Evolutionary conservation across 2,888 invertebrate species (phyloP).

Genomic region (Pseudoips prasinana): DNA sequence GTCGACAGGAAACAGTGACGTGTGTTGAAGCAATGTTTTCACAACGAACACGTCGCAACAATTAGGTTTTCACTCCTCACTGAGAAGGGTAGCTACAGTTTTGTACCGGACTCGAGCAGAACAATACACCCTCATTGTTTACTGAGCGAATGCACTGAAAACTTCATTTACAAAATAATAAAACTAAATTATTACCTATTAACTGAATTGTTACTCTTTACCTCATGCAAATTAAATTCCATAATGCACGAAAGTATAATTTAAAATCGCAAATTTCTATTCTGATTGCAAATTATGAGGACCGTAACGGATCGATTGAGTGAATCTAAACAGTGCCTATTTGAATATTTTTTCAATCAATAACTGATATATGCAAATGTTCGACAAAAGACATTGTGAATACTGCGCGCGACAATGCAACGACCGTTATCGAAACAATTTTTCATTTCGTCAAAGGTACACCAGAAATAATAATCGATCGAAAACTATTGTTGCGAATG

Average conservation of each 20-base stretch:
- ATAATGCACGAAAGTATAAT: constrained; percentile 52
- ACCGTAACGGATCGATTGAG: constrained; percentile 75
- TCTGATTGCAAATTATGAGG: constrained; percentile 58
- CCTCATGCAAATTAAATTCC: constrained; percentile 45
- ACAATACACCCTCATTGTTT: constrained; percentile 56
- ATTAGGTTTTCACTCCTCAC: constrained; percentile 67
- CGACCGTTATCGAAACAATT: constrained; percentile 78
- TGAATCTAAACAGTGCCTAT: constrained; percentile 62
- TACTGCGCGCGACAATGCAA: constrained; percentile 61
- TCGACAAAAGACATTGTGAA: constrained; percentile 59
- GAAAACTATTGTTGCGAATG: constrained; percentile 71
- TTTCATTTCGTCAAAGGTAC: constrained; percentile 77
- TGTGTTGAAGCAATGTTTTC: constrained; percentile 71
- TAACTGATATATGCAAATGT: constrained; percentile 79
- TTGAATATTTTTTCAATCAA: constrained; percentile 81
- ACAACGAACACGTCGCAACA: constrained; percentile 56
- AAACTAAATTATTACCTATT: constrained; percentile 22
- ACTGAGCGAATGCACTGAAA: constrained; percentile 44
- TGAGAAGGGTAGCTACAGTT: constrained; percentile 67
- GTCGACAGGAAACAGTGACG: constrained; percentile 64
- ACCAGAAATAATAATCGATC: constrained; percentile 78
- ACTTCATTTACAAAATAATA: constrained; percentile 40
- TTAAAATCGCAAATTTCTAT: constrained; percentile 53
- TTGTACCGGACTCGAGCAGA: constrained; percentile 50
- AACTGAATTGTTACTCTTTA: constrained; percentile 27